Base-by-base conservation (phyloP, 2,113 vertebrate species). In the Solenodon paradoxus region DNA sequence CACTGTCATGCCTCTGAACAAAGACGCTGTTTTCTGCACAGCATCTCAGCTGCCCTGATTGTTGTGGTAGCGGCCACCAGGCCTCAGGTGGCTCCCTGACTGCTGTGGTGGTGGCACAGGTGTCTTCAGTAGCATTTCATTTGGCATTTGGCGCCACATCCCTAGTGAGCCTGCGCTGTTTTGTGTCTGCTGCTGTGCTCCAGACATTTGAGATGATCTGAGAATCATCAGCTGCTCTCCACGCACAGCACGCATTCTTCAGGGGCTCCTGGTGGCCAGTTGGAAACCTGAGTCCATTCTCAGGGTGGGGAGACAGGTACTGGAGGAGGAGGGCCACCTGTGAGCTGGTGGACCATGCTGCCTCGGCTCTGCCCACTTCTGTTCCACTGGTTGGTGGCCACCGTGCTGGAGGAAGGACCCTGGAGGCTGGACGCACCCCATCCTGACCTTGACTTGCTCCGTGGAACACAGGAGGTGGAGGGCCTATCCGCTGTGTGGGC, bases 151-250 rank as follows among this genome's bases (percentile, higher is more conserved):
- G 20, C 20, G 1, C 63, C 1, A 0, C 4, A 1, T 15, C 59
- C 38, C 61, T 38, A 22, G 11, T 20, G 7, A 4, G 35, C 42
- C n/a, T 71, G 26, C 24, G 17, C 45, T 15, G 1, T 68, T 45
- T 38, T 26, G 20, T 61, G 80, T 42, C 38, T 45, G 20, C 9
- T 13, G 38, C 15, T 26, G 26, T 4, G 38, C 8, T 72, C 72
- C 40, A 9, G 24, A n/a, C n/a, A n/a, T n/a, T n/a, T n/a, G 0
- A 8, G 22, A 24, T 9, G 42, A n/a, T 9, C 2, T 4, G 5
- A 7, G 51, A 38, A 32, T n/a, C 8, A 0, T 40, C n/a, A 9
- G 11, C 35, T 22, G 53, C 19, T 55, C 49, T 72, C 22, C 53
- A 16, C 40, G 3, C 3, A 7, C 64, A 47, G 24, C 40, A 9